A percentile compares a stretch with the other conserved stretches of the same genome.
These are phyloP conservation scores for Bombus waltoni DNA, from an alignment of 1,140 invertebrate genomes.

Conservation along the genomic window DNA sequence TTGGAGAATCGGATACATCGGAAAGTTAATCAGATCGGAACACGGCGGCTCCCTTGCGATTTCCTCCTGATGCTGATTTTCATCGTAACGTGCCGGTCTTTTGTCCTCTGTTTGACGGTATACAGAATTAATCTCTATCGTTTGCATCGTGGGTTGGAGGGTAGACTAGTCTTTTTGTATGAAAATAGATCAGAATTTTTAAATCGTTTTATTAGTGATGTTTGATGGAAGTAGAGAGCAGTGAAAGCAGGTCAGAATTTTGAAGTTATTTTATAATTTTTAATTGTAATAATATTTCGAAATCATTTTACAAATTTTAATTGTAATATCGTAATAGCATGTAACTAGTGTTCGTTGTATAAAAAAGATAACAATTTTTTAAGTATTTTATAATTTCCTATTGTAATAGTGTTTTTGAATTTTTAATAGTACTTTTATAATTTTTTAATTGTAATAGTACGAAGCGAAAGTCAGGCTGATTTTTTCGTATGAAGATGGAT, in stretches of 20 bases:
- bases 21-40: slow-evolving; percentile 59
- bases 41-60: slow-evolving; percentile 2
- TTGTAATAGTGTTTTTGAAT: too few relatives aligned
- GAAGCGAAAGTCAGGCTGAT: neutral
- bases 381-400: too few relatives aligned
- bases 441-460: too few relatives aligned
- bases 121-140: neutral
- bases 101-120: neutral
- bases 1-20: slow-evolving; percentile 20
- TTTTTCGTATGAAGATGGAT: neutral
- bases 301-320: too few relatives aligned
- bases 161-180: neutral
- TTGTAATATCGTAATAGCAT: too few relatives aligned
- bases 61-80: slow-evolving; percentile 22
- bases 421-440: too few relatives aligned
- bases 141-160: too few relatives aligned
- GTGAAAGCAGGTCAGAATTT: too few relatives aligned
- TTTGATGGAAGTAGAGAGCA: neutral
- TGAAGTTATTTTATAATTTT: too few relatives aligned
- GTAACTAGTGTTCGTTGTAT: too few relatives aligned
- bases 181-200: neutral
- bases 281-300: too few relatives aligned
- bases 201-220: neutral
- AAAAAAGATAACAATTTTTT: too few relatives aligned
- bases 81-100: neutral